phyloP scores from a whole-genome alignment of 2,113 vertebrate genomes.

The Entelurus aequoreus region DNA sequence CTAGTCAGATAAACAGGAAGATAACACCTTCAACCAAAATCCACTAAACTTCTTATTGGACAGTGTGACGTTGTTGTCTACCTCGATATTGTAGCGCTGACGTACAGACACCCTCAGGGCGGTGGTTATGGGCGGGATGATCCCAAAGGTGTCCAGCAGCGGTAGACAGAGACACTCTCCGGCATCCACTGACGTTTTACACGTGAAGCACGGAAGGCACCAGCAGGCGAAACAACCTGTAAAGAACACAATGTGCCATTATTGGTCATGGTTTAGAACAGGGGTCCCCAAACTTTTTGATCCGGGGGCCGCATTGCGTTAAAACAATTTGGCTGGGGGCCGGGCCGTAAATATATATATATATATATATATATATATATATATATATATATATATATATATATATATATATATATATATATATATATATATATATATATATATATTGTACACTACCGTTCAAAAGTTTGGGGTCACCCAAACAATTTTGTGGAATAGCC shows the following conservation, averaged over 20 bases:
- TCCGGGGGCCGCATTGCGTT: too few relatives aligned
- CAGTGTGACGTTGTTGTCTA: constrained; percentile 5
- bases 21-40: not conserved
- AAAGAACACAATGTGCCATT: not conserved
- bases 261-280: too few relatives aligned
- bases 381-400: too few relatives aligned
- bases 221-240: constrained; percentile 69
- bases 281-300: too few relatives aligned
- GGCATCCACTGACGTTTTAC: constrained; percentile 46
- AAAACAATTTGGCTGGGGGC: not conserved
- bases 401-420: not conserved
- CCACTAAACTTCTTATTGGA: not conserved
- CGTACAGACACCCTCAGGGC: constrained; percentile 54
- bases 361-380: too few relatives aligned
- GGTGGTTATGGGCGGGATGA: constrained; percentile 53
- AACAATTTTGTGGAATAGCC: too few relatives aligned
- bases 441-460: too few relatives aligned
- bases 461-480: too few relatives aligned
- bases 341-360: too few relatives aligned
- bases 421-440: not conserved
- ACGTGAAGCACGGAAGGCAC: constrained; percentile 68
- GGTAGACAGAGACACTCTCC: constrained; percentile 71
- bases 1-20: not conserved
- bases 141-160: constrained; percentile 54
- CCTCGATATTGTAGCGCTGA: constrained; percentile 55